These are phyloP conservation scores for Chloropsis cyanopogon DNA, from an alignment of 2,113 vertebrate genomes.

Conservation along the genomic window DNA sequence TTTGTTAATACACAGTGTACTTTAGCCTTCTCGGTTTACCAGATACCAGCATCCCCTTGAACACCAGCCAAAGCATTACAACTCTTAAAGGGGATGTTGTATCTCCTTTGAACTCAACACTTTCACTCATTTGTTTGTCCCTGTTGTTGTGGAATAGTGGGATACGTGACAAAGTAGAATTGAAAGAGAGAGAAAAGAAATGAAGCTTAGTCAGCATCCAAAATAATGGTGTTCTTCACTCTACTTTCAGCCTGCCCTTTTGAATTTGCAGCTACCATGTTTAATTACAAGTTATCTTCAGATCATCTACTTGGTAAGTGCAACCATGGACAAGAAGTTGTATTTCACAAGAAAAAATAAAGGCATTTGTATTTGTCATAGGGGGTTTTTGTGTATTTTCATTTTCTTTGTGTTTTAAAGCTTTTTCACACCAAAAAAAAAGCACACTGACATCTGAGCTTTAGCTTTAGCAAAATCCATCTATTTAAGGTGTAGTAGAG, in stretches of 20 bases:
- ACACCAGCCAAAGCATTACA: background rate
- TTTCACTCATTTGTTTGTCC: background rate
- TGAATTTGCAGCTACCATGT: background rate
- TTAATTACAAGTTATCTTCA: background rate
- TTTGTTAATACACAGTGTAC: background rate
- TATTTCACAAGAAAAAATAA: background rate
- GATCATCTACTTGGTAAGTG: background rate
- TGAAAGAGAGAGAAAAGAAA: background rate
- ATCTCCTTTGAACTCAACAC: background rate
- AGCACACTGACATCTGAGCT: background rate
- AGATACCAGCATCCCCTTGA: background rate
- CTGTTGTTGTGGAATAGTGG: rapidly evolving
- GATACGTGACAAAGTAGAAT: background rate
- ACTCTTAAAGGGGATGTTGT: background rate
- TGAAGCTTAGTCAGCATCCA: background rate
- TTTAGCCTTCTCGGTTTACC: background rate
- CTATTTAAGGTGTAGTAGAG: background rate
- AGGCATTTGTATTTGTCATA: background rate
- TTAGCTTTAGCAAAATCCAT: background rate
- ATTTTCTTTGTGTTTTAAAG: background rate
- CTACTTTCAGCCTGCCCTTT: background rate
- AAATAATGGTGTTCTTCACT: background rate
- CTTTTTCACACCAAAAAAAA: background rate
- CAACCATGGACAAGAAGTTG: background rate
- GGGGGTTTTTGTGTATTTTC: background rate